Evolutionary conservation across 2,113 vertebrate genomes (phyloP), one percentile per base, ranked within the genome.

Genomic region (Pseudorasbora parva): DNA sequence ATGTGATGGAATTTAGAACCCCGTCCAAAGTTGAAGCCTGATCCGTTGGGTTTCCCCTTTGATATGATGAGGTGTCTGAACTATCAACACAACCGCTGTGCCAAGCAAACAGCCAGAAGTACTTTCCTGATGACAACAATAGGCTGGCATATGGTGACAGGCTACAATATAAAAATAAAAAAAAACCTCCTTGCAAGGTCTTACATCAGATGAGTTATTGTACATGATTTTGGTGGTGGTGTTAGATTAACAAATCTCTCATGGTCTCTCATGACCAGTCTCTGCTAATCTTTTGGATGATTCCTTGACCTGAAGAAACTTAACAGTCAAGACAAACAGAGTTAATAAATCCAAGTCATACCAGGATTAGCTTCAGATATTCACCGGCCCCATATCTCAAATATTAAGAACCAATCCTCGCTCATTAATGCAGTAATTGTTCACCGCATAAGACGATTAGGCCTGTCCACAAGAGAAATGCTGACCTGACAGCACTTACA

Each of bases 381-480:
- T 90, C 88, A 85, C 87, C 88, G 90, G 87, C 88, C 90, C 74
- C 21, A 15, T 71, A 11, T 57, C 57, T 54, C 64, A 81, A 82
- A 88, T 56, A 88, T 91, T 90, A 91, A 85, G 90, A 71, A 84
- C 90, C 86, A 88, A 88, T 92, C 90, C 78, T 86, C 85, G 66
- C 83, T 89, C 85, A 87, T 92, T 92, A 92, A 89, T 89, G 85
- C 86, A 82, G 88, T 91, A 91, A 90, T 93, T 93, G 90, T 93
- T 91, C 87, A 43, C 81, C 21, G 83, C 89, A 88, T 90, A 92
- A 90, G 87, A 88, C 69, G 59, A 91, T 87, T 81, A 82, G 56
- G 23, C 47, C 57, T 47, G 51, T 80, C 74, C 27, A 62, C 27
- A 3, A 64, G 33, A 45, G 60, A 83, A 84, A 62, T 23, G 14